Base-by-base conservation (phyloP, 2,113 vertebrate species). In the Carettochelys insculpta region DNA sequence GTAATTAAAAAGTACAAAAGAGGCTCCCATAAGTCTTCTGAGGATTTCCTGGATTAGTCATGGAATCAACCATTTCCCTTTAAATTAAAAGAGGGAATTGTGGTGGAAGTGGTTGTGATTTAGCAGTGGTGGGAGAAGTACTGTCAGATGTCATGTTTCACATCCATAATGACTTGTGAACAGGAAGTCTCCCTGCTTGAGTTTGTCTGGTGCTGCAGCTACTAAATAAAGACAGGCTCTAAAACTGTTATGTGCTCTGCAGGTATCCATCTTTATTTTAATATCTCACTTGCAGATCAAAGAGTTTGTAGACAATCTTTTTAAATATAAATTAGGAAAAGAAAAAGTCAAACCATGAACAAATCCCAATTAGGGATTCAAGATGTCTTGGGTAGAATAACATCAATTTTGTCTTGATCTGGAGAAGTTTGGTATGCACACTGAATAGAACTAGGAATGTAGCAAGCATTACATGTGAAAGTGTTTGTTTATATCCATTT, bases 181-280 rank as follows among this genome's bases (percentile, higher is more conserved):
- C 97, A 98, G 97, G 97, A 98, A 98, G 95, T 96, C 53, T 93
- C 97, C 95, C 97, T 81, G 97, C 95, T 97, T 96, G 97, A 97
- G 94, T 90, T 97, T 87, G 88, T 91, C 1, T 1, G 93, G 80
- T 90, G 87, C 79, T 82, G 94, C 92, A 88, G 90, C 90, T 90
- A 27, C 84, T 96, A 93, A 91, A 95, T 92, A 93, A 86, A 95
- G 91, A 73, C 94, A 93, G 89, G 41, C 85, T 94, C 89, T 90
- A 53, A 90, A 95, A 90, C 92, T 92, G 88, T 91, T 90, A 84
- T 4, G 20, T 87, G 89, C 95, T 95, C 92, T 87, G 84, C 94
- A 96, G 94, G 94, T 94, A 93, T 90, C 88, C 88, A 54, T 87
- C 89, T 88, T 90, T 93, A 92, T 93, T 88, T 83, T 93, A 24